phyloP scores from a whole-genome alignment of 23 tunicate species.

The Ascidia mentula region DNA sequence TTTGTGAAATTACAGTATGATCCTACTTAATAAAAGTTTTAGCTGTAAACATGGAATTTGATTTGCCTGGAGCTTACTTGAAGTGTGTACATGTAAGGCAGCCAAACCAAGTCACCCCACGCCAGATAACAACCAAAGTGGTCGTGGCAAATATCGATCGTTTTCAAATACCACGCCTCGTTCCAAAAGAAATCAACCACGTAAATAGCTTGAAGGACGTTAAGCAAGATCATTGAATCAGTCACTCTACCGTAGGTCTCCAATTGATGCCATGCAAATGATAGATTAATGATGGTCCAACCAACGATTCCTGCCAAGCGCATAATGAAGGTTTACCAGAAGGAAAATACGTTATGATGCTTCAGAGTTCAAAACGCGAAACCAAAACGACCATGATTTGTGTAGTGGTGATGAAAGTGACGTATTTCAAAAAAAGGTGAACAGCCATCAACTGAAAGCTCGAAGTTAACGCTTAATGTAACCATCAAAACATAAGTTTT shows the following conservation, averaged over 20 bases:
- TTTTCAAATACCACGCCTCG: conserved; percentile 90
- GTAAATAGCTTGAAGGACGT: conserved; percentile 88
- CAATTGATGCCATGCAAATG: conserved; percentile 69
- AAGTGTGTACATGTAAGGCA: conserved; percentile 86
- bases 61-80: conserved; percentile 52
- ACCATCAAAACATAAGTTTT: too few relatives aligned
- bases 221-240: conserved; percentile 83
- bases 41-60: too few relatives aligned
- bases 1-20: too few relatives aligned
- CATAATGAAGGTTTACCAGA: too few relatives aligned
- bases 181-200: conserved; percentile 95
- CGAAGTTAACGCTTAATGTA: too few relatives aligned
- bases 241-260: conserved; percentile 68
- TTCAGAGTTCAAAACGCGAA: too few relatives aligned
- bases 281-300: conserved; percentile 88
- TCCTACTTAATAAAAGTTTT: too few relatives aligned
- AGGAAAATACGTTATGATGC: too few relatives aligned
- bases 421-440: too few relatives aligned
- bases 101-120: conserved; percentile 93
- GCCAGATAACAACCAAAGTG: conserved; percentile 93
- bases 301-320: conserved; percentile 76
- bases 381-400: too few relatives aligned
- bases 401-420: too few relatives aligned
- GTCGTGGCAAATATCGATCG: conserved; percentile 93
- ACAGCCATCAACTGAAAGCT: too few relatives aligned